Percentiles rank a stretch among this genome's conserved stretches.
Conservation (phyloP, 1,140 invertebrate genomes). For the Dendrolimus kikuchii region DNA sequence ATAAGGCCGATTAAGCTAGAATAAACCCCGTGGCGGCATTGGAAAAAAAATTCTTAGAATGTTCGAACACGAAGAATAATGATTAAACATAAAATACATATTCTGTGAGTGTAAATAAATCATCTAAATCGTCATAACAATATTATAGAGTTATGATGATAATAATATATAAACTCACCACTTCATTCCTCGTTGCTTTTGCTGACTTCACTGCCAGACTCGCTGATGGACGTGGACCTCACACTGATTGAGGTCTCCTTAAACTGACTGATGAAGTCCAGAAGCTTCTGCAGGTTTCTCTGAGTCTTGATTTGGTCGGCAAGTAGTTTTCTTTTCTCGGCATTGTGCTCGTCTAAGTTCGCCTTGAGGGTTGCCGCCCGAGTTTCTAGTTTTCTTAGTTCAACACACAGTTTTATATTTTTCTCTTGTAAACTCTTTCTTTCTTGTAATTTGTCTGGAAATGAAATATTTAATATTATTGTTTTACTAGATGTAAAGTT, state of each 20-base stretch:
- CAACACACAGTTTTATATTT: constrained; percentile 59
- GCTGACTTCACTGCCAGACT: constrained; percentile 52
- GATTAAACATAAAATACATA: too few species aligned
- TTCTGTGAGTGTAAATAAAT: too few species aligned
- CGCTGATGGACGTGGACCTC: constrained; percentile 48
- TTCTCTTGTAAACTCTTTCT: constrained; percentile 60
- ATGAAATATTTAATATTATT: constrained; percentile 4
- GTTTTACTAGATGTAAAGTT: background rate
- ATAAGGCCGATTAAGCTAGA: too few species aligned
- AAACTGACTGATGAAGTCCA: constrained; percentile 68
- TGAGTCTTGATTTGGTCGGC: constrained; percentile 66
- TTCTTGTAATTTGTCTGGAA: constrained; percentile 61
- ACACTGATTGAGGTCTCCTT: constrained; percentile 62
- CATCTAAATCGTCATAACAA: too few species aligned
- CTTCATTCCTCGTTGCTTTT: constrained; percentile 59
- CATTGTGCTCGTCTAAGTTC: constrained; percentile 63
- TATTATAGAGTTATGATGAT: too few species aligned
- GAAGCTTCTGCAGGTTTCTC: constrained; percentile 61
- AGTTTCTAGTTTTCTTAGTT: constrained; percentile 59
- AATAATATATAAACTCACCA: constrained; percentile 9
- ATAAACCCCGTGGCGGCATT: too few species aligned
- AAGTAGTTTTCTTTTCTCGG: constrained; percentile 58
- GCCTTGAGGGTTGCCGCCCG: constrained; percentile 58
- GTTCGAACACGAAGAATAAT: too few species aligned
- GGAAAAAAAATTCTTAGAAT: too few species aligned